Percentiles rank a stretch among this genome's conserved stretches.
Conservation (phyloP, 37 sponge, comb jelly and placozoan genomes). For the Tethya wilhelma region DNA sequence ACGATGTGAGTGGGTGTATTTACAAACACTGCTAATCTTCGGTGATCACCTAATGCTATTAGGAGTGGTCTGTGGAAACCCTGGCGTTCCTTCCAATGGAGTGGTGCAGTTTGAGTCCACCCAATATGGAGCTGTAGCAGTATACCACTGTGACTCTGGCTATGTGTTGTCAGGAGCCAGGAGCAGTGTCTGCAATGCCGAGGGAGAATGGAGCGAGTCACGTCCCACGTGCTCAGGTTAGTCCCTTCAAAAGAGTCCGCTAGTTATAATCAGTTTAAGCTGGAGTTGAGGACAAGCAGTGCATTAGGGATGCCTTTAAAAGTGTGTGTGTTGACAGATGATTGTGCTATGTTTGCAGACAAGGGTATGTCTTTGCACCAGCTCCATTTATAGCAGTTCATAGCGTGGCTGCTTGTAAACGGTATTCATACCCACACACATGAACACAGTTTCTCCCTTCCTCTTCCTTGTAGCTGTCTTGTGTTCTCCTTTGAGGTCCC, state of each 20-base stretch:
- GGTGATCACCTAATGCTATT: background rate
- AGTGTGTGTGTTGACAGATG: too few species aligned
- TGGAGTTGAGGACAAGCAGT: too few species aligned
- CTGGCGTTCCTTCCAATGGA: slow-evolving; percentile 23
- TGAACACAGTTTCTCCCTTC: too few species aligned
- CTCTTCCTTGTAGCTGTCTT: too few species aligned
- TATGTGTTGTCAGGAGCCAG: slow-evolving; percentile 43
- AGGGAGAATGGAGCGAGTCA: slow-evolving; percentile 38
- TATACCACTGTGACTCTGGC: slow-evolving; percentile 39
- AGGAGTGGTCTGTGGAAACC: slow-evolving; percentile 24
- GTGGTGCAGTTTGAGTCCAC: background rate
- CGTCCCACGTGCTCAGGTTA: slow-evolving; percentile 47
- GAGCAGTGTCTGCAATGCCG: slow-evolving; percentile 18
- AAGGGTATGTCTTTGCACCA: too few species aligned
- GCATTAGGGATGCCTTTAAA: too few species aligned
- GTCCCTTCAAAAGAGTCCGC: too few species aligned
- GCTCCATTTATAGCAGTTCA: too few species aligned
- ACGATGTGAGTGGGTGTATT: background rate
- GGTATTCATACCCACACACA: too few species aligned
- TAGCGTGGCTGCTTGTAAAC: too few species aligned
- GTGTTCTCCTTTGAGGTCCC: slow-evolving; percentile 3
- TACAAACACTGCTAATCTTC: background rate
- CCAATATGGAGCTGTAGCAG: slow-evolving; percentile 11
- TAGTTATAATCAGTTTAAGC: too few species aligned
- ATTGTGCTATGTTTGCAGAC: too few species aligned